Percentiles rank a stretch among this genome's conserved stretches.
Conservation (phyloP, 2,797 vertebrate genomes). For the Onychomys leucogaster region DNA sequence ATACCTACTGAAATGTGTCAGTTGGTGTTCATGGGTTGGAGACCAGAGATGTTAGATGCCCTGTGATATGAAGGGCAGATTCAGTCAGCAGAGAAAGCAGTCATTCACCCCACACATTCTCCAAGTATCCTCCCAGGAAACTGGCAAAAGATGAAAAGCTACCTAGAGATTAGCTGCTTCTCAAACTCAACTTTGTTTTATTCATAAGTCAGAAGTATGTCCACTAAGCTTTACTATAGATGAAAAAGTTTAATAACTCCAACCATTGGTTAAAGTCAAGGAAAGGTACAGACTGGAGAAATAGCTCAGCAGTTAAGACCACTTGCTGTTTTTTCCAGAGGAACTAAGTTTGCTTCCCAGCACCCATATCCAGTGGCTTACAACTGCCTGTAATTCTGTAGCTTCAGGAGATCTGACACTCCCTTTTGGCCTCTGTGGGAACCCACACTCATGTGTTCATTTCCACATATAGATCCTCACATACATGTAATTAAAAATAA, state of each 20-base stretch:
- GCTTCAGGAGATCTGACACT: not conserved
- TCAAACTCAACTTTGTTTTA: not conserved
- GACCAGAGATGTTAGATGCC: too few relatives aligned
- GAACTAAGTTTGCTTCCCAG: not conserved
- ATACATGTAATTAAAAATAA: not conserved
- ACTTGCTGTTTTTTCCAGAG: not conserved
- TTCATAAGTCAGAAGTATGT: not conserved
- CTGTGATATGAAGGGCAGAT: too few relatives aligned
- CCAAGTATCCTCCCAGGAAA: not conserved
- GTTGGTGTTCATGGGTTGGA: not conserved
- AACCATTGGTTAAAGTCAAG: not conserved
- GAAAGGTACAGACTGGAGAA: not conserved
- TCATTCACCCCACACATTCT: too few relatives aligned
- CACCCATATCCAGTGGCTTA: not conserved
- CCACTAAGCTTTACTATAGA: not conserved
- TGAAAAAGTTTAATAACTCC: not conserved
- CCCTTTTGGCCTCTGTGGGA: not conserved
- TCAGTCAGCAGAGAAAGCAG: too few relatives aligned
- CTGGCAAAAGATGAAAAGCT: not conserved
- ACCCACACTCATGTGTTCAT: not conserved
- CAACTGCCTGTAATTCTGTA: not conserved
- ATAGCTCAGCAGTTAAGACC: not conserved
- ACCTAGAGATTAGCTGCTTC: not conserved
- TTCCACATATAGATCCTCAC: too few relatives aligned
- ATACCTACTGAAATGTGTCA: not conserved